These are phyloP conservation scores for Styela clava DNA, from an alignment of 23 tunicate genomes.

Conservation along the genomic window DNA sequence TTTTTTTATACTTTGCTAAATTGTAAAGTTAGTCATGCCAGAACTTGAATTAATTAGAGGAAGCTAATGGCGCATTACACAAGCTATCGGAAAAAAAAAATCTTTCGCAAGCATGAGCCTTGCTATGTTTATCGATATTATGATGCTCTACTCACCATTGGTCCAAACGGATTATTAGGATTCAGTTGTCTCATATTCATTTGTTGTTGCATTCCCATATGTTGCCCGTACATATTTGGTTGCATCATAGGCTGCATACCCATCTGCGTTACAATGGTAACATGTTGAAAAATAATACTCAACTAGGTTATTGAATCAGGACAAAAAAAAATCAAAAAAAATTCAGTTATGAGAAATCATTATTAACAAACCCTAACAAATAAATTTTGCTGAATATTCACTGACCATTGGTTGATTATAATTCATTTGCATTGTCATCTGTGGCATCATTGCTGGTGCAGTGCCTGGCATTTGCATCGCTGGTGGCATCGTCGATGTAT, in stretches of 20 bases:
- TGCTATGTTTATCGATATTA: too few species aligned
- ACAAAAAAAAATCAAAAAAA: too few species aligned
- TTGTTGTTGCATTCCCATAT: constrained; percentile 26
- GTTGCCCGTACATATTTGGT: constrained; percentile 31
- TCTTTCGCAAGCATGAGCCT: too few species aligned
- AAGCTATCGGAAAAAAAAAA: too few species aligned
- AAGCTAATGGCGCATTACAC: too few species aligned
- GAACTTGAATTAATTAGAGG: too few species aligned
- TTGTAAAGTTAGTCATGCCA: too few species aligned
- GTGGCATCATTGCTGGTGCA: constrained; percentile 12
- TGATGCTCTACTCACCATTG: constrained; percentile 48
- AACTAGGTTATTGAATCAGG: too few species aligned
- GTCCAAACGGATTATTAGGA: constrained; percentile 75
- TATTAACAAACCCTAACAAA: background rate
- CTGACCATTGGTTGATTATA: constrained; percentile 29
- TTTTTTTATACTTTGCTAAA: too few species aligned
- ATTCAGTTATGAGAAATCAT: too few species aligned
- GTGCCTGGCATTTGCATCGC: constrained; percentile 12
- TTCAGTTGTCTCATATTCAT: constrained; percentile 42
- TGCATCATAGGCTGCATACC: constrained; percentile 35
- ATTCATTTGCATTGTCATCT: constrained; percentile 16
- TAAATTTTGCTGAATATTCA: too few species aligned
- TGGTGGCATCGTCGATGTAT: constrained; percentile 30
- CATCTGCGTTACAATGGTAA: constrained; percentile 13
- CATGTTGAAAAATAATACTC: too few species aligned